Conservation (phyloP, 2,113 vertebrate genomes). For the Pseudopipra pipra region DNA sequence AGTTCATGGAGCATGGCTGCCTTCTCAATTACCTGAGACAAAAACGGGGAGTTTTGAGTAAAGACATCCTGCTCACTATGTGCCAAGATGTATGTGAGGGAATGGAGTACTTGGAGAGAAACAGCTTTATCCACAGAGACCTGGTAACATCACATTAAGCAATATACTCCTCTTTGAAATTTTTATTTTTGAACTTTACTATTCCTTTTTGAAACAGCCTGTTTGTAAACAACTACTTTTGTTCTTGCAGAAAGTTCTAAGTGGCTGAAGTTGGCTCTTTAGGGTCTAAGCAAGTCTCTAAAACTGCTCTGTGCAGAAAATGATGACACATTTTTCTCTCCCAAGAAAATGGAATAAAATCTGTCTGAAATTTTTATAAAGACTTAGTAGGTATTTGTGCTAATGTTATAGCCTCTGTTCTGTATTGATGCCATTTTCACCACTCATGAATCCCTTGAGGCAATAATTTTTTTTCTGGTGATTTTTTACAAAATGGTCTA, state of each 20-base stretch:
- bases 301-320: not conserved
- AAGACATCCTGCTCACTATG: constrained; percentile 82
- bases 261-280: not conserved
- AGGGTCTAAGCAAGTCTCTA: not conserved
- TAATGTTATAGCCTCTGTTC: not conserved
- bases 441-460: not conserved
- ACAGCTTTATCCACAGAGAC: constrained; percentile 91
- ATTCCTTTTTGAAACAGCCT: not conserved
- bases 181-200: not conserved
- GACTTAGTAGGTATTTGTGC: not conserved
- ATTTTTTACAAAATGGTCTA: not conserved
- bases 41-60: constrained; percentile 76
- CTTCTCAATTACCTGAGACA: constrained; percentile 88
- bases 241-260: not conserved
- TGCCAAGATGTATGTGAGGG: constrained; percentile 90
- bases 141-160: constrained; percentile 70
- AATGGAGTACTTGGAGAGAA: constrained; percentile 90
- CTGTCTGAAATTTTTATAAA: not conserved
- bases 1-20: constrained; percentile 95
- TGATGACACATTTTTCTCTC: not conserved
- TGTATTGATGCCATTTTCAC: not conserved
- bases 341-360: not conserved
- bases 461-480: not conserved
- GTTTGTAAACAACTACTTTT: not conserved
- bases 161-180: not conserved